A percentile compares a stretch with the other conserved stretches of the same genome.
Evolutionary conservation across 2,797 vertebrate genomes (phyloP).

Genomic region (Ficedula albicollis): DNA sequence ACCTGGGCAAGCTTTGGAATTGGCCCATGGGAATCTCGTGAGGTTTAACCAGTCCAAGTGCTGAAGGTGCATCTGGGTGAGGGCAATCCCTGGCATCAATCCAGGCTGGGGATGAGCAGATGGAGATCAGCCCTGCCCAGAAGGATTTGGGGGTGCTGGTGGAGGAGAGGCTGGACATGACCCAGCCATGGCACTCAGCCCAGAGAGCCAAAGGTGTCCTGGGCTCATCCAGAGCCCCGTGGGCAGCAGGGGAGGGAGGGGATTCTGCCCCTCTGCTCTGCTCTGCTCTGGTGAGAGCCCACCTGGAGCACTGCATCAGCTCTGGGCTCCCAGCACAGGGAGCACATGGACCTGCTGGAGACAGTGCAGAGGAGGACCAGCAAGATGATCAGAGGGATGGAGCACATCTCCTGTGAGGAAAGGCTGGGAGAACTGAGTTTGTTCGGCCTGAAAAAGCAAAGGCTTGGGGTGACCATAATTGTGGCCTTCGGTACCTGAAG

Average conservation of each 20-base stretch:
- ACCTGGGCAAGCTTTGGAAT: neutral
- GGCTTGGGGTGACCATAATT: neutral
- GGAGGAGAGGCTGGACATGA: neutral
- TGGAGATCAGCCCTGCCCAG: neutral
- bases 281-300: neutral
- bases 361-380: neutral
- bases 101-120: neutral
- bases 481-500: neutral
- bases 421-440: neutral
- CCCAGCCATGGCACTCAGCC: neutral
- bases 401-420: neutral
- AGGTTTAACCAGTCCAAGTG: neutral
- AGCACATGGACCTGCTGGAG: neutral
- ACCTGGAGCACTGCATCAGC: neutral
- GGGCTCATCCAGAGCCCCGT: neutral
- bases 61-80: neutral
- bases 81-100: accelerated
- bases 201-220: neutral
- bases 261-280: neutral
- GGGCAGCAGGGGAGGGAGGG: neutral
- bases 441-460: neutral
- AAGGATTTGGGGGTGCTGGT: neutral
- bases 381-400: neutral
- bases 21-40: neutral
- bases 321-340: neutral